Percentiles rank a stretch among this genome's conserved stretches.
phyloP scores from a whole-genome alignment of 2,797 vertebrate genomes.

The Dipus sagitta region DNA sequence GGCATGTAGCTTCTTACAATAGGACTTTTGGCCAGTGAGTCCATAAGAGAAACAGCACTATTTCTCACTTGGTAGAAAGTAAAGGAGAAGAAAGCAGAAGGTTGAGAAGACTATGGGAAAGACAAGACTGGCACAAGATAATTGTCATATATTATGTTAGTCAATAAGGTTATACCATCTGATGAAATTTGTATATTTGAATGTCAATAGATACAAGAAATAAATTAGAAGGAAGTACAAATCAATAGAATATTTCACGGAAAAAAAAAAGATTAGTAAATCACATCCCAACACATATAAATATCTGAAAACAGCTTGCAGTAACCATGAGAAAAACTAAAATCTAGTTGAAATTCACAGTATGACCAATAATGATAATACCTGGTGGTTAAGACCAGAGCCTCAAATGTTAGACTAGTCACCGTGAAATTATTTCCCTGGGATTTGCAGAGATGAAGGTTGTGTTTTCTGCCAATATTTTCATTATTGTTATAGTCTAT shows the following conservation, averaged over 20 bases:
- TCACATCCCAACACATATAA: background rate
- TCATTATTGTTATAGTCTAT: background rate
- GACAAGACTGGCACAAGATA: background rate
- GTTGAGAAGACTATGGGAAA: background rate
- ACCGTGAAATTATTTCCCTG: background rate
- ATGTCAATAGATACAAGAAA: background rate
- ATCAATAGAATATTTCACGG: background rate
- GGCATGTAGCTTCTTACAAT: background rate
- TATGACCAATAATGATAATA: background rate
- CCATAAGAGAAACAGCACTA: background rate
- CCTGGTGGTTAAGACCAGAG: background rate
- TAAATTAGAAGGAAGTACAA: background rate
- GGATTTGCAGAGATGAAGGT: background rate
- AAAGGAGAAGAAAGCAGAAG: background rate
- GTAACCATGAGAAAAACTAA: background rate
- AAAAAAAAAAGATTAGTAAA: background rate
- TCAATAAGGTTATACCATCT: background rate
- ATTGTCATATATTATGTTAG: background rate
- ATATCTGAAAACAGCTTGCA: background rate
- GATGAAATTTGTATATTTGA: background rate
- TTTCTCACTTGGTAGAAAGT: background rate
- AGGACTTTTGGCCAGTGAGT: background rate
- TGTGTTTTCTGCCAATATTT: background rate
- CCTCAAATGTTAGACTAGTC: background rate
- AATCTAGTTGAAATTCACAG: background rate